These are phyloP conservation scores for Pantherophis guttatus DNA, from an alignment of 2,113 vertebrate genomes.

Conservation along the genomic window DNA sequence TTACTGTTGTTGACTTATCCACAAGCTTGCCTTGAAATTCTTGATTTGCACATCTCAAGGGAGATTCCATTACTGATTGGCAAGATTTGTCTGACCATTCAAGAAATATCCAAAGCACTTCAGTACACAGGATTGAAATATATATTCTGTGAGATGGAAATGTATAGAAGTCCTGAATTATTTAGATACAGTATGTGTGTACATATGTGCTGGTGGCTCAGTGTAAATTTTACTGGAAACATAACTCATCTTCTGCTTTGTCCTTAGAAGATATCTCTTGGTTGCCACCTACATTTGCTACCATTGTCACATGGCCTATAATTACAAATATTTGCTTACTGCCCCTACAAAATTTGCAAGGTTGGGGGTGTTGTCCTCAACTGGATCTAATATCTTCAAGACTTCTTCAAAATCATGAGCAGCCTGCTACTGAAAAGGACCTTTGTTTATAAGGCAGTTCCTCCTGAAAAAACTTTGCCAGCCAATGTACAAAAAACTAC, in stretches of 20 bases:
- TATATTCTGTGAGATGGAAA: conserved; percentile 41
- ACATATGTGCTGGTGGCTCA: background rate
- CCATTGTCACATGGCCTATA: conserved; percentile 32
- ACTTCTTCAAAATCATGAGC: conserved; percentile 42
- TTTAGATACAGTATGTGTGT: background rate
- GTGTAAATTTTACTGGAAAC: background rate
- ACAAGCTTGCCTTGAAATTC: conserved; percentile 36
- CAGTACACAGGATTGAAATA: conserved; percentile 20
- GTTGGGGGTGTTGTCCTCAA: conserved; percentile 38
- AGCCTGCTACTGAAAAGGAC: conserved; percentile 43
- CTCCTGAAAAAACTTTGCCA: conserved; percentile 30
- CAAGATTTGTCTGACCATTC: conserved; percentile 30
- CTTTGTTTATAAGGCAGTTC: conserved; percentile 41
- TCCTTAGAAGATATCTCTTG: conserved; percentile 1
- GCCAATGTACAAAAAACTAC: conserved; percentile 11
- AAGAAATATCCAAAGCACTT: conserved; percentile 33
- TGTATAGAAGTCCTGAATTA: conserved; percentile 42
- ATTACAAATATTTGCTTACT: conserved; percentile 61
- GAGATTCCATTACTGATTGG: conserved; percentile 45
- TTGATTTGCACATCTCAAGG: background rate
- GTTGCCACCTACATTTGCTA: conserved; percentile 15
- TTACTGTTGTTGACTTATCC: conserved; percentile 40
- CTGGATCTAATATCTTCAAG: conserved; percentile 54
- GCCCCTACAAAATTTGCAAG: conserved; percentile 50
- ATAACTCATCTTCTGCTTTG: conserved; percentile 57